Evolutionary conservation across 2,797 vertebrate species (phyloP).

Genomic region (Phataginus tetradactyla): DNA sequence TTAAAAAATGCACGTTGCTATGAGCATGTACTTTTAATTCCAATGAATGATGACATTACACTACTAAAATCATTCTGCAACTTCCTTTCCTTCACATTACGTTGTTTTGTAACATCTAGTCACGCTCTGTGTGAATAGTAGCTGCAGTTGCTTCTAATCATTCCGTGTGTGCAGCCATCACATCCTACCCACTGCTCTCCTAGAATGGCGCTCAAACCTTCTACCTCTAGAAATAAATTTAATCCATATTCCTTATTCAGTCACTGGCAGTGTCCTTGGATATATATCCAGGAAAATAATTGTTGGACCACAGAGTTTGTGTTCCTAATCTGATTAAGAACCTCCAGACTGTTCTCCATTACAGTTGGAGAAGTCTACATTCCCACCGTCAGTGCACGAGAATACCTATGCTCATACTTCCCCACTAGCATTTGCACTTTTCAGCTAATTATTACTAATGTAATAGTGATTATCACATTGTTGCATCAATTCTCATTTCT

Average conservation of each 20-base stretch:
- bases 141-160: background rate
- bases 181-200: background rate
- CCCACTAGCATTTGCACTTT: background rate
- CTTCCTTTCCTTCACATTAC: background rate
- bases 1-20: background rate
- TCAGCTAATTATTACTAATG: background rate
- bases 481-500: background rate
- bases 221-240: background rate
- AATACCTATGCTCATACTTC: background rate
- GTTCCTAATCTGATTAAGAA: background rate
- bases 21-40: background rate
- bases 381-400: background rate
- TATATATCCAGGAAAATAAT: background rate
- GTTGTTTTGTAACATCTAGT: background rate
- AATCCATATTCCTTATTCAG: background rate
- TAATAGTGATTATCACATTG: background rate
- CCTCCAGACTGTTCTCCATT: background rate
- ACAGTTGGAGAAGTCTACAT: background rate
- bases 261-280: background rate
- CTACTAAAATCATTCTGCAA: background rate
- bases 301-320: background rate
- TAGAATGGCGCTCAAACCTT: background rate
- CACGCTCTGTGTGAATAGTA: background rate
- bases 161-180: rapidly evolving
- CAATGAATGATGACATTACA: background rate